phyloP scores from a whole-genome alignment of 2,797 vertebrate species.

The Ctenopoma multispine region DNA sequence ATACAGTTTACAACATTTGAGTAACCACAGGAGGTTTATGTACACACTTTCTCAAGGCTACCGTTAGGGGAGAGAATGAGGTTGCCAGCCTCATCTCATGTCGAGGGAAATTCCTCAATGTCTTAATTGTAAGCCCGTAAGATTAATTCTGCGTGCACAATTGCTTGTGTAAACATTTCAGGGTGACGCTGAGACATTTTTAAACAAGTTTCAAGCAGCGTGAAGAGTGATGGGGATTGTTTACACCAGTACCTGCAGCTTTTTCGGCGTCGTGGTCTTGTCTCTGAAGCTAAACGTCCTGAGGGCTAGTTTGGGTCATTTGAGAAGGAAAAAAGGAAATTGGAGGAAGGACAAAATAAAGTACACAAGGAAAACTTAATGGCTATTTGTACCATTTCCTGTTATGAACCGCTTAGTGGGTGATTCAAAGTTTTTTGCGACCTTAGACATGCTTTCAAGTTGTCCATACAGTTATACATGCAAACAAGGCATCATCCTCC shows the following conservation, averaged over 20 bases:
- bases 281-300: constrained; percentile 33
- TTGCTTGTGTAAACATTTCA: constrained; percentile 73
- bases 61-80: constrained; percentile 72
- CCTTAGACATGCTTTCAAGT: not conserved
- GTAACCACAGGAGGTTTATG: constrained; percentile 81
- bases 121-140: constrained; percentile 75
- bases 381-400: constrained; percentile 17
- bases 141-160: constrained; percentile 75
- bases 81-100: constrained; percentile 70
- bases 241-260: constrained; percentile 64
- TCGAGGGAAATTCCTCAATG: constrained; percentile 77
- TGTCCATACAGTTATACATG: not conserved
- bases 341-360: constrained; percentile 17
- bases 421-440: not conserved
- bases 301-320: constrained; percentile 21
- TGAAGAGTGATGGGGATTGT: constrained; percentile 70
- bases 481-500: not conserved
- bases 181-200: constrained; percentile 72
- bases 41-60: constrained; percentile 79
- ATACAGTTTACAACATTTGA: constrained; percentile 87
- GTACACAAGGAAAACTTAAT: constrained; percentile 13
- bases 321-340: not conserved
- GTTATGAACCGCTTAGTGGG: not conserved
- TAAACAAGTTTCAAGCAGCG: constrained; percentile 71
- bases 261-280: constrained; percentile 28